These are phyloP conservation scores for Diplazon laetatorius DNA, from an alignment of 2,888 invertebrate species.

Conservation along the genomic window DNA sequence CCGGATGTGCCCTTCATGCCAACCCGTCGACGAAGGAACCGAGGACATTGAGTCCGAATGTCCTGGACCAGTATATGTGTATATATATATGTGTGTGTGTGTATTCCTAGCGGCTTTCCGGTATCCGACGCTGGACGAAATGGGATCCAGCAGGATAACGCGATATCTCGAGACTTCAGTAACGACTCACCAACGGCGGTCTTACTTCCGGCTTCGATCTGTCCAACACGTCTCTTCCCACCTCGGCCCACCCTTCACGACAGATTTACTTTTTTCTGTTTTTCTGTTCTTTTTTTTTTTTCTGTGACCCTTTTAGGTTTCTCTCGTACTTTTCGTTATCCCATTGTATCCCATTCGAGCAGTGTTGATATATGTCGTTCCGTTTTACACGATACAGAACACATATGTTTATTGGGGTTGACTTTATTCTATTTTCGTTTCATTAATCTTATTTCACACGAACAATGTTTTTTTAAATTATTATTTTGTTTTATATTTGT, in stretches of 20 bases:
- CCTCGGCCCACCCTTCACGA: neutral
- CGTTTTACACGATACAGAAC: slow-evolving; percentile 6
- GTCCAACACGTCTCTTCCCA: slow-evolving; percentile 32
- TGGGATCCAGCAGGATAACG: slow-evolving; percentile 59
- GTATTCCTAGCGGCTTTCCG: slow-evolving; percentile 55
- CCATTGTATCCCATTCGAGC: neutral
- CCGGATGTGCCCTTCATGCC: slow-evolving; percentile 46
- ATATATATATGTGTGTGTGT: too few species aligned
- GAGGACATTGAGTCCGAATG: slow-evolving; percentile 37
- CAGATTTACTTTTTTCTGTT: slow-evolving; percentile 27
- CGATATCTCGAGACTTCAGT: slow-evolving; percentile 59
- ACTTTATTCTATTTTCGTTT: neutral
- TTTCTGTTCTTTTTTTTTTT: neutral
- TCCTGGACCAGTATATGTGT: slow-evolving; percentile 12
- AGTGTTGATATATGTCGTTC: neutral
- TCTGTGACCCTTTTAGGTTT: neutral
- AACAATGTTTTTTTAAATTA: slow-evolving; percentile 4
- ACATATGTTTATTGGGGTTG: slow-evolving; percentile 21
- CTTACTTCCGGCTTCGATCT: slow-evolving; percentile 60
- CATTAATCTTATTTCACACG: slow-evolving; percentile 21
- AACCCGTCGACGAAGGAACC: slow-evolving; percentile 29
- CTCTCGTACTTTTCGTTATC: slow-evolving; percentile 14
- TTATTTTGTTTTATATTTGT: neutral
- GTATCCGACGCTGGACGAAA: slow-evolving; percentile 58
- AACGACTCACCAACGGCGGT: slow-evolving; percentile 37